Evolutionary conservation across 2,113 vertebrate genomes (phyloP), one percentile per base, ranked within the genome.

Genomic region (Nanorana parkeri): DNA sequence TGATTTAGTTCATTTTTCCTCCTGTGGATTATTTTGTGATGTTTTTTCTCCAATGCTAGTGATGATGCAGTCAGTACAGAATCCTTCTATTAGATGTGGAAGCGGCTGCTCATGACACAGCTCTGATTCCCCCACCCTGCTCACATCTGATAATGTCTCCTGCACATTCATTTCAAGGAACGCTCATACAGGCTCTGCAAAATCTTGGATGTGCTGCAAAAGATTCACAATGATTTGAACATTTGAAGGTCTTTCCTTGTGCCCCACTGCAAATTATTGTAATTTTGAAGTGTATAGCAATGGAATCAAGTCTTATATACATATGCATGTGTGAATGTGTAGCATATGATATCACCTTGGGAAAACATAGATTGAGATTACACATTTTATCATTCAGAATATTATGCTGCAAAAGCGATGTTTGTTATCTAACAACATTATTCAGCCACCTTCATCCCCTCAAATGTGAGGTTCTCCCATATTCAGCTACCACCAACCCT

Each of bases 101-200:
- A 28, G 19, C 60, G 66, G 72, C 51, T 76, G 64, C 17, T 21
- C 17, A 5, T 36, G 11, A 76, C 23, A 26, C 21, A 75, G 29
- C 26, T 75, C 20, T 75, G 72, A 56, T 60, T 60, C 47, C 36
- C 73, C 80, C 80, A 74, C 80, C 80, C 72, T 64, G 19, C 51
- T 81, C 47, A 23, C 60, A 81, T 83, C 71, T 67, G 73, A 75
- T 68, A 64, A n/a, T 26, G 63, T 81, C 69, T 66, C 26, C 15
- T 26, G 36, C 13, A 52, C 60, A 67, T 76, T 66, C 11, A 76
- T 82, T 76, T 68, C 28, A 52, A 74, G 47, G 26, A 17, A 56
- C 16, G 52, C 69, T 73, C 52, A 28, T 60, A 32, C 29, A 60
- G 54, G n/a, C 55, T 75, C 55, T 41, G 71, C 55, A 36, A 61